Evolutionary conservation across 2,888 invertebrate species (phyloP).

Genomic region (Magallana nippona): DNA sequence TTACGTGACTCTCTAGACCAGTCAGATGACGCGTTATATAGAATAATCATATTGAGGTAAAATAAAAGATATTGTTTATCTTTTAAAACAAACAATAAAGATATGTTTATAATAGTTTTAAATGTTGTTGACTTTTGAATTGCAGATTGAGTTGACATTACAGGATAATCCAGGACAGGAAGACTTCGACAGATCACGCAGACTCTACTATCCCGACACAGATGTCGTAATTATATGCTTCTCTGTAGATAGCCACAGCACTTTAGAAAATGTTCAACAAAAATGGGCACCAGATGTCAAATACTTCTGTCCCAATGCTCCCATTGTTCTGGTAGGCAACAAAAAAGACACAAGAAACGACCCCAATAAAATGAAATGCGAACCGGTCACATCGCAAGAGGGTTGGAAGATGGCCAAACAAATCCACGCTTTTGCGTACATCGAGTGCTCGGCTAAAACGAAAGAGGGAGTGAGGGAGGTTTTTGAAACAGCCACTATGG

Average conservation of each 20-base stretch:
- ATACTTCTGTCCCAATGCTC: constrained; percentile 99
- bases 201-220: constrained; percentile 86
- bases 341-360: constrained; percentile 85
- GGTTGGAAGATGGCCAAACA: constrained; percentile 99
- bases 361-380: constrained; percentile 94
- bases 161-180: too few relatives aligned
- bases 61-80: too few relatives aligned
- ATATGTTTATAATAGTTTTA: not conserved
- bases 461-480: constrained; percentile 99
- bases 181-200: too few relatives aligned
- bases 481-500: constrained; percentile 97
- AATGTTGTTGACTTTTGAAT: not conserved
- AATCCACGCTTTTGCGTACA: constrained; percentile 98
- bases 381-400: constrained; percentile 98
- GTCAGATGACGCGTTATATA: too few relatives aligned
- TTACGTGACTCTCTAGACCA: too few relatives aligned
- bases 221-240: constrained; percentile 99
- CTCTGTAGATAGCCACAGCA: constrained; percentile 99
- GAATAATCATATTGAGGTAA: too few relatives aligned
- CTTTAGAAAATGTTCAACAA: constrained; percentile 99
- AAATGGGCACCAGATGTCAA: constrained; percentile 97
- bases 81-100: too few relatives aligned
- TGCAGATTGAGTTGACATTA: too few relatives aligned
- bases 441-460: constrained; percentile 99
- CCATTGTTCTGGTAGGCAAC: constrained; percentile 98